A percentile compares a stretch with the other conserved stretches of the same genome.
These are phyloP conservation scores for Microcebus lehilahytsara DNA, from an alignment of 2,113 vertebrate genomes.

Conservation along the genomic window DNA sequence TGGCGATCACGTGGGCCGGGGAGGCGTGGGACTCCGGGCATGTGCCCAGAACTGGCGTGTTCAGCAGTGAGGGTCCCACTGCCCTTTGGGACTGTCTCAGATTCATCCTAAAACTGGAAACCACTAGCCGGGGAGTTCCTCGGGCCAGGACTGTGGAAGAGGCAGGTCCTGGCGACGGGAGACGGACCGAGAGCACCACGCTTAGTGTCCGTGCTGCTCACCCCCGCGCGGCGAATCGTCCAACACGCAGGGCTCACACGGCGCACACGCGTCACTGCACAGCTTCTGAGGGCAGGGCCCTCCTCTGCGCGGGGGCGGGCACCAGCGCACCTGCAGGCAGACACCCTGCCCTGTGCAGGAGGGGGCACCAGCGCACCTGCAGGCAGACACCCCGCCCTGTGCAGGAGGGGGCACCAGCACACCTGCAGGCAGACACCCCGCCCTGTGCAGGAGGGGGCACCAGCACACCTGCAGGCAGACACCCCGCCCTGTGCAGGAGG, in stretches of 20 bases:
- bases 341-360: not conserved
- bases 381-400: not conserved
- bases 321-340: accelerated
- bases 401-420: accelerated
- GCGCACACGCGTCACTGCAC: no score
- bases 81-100: not conserved
- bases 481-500: not conserved
- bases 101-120: not conserved
- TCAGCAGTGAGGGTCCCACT: not conserved
- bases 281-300: no score
- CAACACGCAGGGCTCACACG: no score
- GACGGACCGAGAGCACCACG: accelerated
- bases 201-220: no score
- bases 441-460: accelerated
- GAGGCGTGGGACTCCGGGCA: not conserved
- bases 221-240: no score
- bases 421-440: not conserved
- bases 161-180: not conserved
- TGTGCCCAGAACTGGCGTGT: accelerated
- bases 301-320: no score
- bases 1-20: accelerated
- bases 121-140: not conserved
- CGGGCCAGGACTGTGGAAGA: not conserved
- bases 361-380: not conserved
- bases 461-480: not conserved